Evolutionary conservation across 53 echinoderm and acorn worm species (phyloP), one percentile per base, ranked within the genome.

Genomic region (Temnopleurus reevesii): DNA sequence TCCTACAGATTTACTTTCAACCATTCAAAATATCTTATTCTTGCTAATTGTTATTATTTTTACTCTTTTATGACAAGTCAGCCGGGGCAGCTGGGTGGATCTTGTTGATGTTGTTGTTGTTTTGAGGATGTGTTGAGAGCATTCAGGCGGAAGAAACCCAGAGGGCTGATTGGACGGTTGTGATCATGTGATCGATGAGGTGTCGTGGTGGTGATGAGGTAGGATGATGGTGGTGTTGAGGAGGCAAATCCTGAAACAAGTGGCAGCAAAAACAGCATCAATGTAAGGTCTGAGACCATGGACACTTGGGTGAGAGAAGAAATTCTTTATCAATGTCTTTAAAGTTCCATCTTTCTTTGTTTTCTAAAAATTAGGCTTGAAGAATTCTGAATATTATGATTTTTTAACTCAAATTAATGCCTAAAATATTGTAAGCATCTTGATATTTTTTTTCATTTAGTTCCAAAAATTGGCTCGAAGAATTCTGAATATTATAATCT

Each of bases 131-230:
- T 79, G 46, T 79, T 79, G 46, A 46, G 28, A 47, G 28, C 29
- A 27, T 28, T 46, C 46, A 47, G 28, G 79, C 45, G 9, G 79
- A 79, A 30, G 29, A 71, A 79, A 47, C 47, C 79, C 79, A 47
- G 79, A 27, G 79, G 79, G 27, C 49, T 79, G 79, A 79, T 79
- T 79, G 79, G 79, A 47, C 79, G 26, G 79, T 7, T 79, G 79
- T 79, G 79, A 79, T 79, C 79, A 79, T 79, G 79, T 79, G 79
- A 79, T 79, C 79, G 79, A 79, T 79, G 79, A 79, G 77, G 43
- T 45, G 77, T 79, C 46, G 46, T 47, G 79, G 29, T 79, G 79
- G 29, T 35, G 79, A 26, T 46, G 79, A 47, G 45, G 45, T 46
- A 79, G 49, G 79, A 79, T 79, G 79, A 79, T 46, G 49, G 79